Percentiles rank a stretch among this genome's conserved stretches.
Evolutionary conservation across 2,113 vertebrate genomes (phyloP).

Genomic region (Catagonus wagneri): DNA sequence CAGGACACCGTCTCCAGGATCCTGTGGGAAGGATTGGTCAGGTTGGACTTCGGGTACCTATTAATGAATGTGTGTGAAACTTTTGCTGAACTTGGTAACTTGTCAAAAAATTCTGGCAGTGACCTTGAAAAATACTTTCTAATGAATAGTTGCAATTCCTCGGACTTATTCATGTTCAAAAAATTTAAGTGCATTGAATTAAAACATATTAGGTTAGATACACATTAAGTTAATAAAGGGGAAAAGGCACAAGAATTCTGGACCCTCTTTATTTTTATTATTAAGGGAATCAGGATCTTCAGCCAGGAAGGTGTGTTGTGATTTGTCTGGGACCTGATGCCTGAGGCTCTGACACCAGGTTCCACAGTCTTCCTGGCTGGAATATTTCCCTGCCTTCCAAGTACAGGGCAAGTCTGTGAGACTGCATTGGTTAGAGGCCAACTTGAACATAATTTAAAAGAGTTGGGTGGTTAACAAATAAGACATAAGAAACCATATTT

Average conservation of each 20-base stretch:
- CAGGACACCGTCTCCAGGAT: background rate
- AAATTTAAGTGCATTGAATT: background rate
- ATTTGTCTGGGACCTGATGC: background rate
- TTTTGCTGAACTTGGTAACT: background rate
- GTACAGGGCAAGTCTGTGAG: background rate
- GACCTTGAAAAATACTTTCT: slow-evolving; percentile 41
- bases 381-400: background rate
- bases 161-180: background rate
- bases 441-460: background rate
- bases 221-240: background rate
- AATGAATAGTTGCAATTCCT: background rate
- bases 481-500: background rate
- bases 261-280: background rate
- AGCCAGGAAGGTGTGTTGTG: background rate
- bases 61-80: background rate
- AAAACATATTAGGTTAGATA: slow-evolving; percentile 10
- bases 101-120: background rate
- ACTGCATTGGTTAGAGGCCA: background rate
- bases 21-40: background rate
- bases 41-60: background rate
- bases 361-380: background rate
- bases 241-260: background rate
- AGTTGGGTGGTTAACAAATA: background rate
- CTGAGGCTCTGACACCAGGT: background rate
- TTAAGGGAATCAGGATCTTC: background rate